Conservation (phyloP, 2,113 vertebrate genomes). For the Catagonus wagneri region DNA sequence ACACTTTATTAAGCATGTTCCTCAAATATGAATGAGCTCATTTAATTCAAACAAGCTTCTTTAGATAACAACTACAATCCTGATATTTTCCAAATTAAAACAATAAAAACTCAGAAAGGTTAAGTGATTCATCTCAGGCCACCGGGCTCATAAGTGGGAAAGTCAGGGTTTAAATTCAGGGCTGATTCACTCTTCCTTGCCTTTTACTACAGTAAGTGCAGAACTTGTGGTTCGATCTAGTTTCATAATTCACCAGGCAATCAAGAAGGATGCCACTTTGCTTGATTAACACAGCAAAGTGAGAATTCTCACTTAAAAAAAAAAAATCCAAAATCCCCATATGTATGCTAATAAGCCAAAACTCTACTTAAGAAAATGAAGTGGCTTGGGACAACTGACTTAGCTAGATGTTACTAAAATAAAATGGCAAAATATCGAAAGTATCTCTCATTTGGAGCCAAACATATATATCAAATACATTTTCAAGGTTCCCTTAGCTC, state of each 20-base stretch:
- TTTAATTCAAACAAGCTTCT: neutral
- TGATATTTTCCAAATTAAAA: constrained; percentile 9
- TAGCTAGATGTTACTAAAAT: constrained; percentile 6
- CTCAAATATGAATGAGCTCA: neutral
- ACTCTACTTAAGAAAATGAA: neutral
- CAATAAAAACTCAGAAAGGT: neutral
- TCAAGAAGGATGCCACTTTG: neutral
- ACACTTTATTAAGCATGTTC: neutral
- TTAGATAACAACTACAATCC: neutral
- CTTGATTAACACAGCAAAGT: constrained; percentile 28
- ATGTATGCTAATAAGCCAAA: constrained; percentile 38
- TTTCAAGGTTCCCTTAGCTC: neutral
- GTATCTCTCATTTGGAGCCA: neutral
- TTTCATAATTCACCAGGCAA: constrained; percentile 9
- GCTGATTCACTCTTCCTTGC: neutral
- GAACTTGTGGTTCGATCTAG: neutral
- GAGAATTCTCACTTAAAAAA: constrained; percentile 58
- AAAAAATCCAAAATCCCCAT: constrained; percentile 14
- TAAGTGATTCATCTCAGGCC: neutral
- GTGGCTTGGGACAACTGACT: neutral
- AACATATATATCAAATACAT: neutral
- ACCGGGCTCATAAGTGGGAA: neutral
- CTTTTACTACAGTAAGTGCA: constrained; percentile 15
- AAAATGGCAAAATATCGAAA: neutral
- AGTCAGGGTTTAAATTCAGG: neutral